Base-by-base conservation (phyloP, 2,888 invertebrate species). In the Hermaeophaga mercurialis region DNA sequence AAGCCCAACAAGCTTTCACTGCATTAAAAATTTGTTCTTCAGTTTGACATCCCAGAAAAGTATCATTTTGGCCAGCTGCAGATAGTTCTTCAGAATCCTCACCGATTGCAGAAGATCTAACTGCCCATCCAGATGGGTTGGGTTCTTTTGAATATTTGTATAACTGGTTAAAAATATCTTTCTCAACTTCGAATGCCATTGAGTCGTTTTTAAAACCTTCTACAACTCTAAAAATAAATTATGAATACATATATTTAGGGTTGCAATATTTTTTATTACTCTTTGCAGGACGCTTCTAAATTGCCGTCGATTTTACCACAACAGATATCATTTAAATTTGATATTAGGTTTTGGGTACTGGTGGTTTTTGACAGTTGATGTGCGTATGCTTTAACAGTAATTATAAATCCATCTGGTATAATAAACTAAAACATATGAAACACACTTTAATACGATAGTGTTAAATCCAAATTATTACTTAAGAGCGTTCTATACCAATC, bases 41-140 rank as follows among this genome's bases (percentile, higher is more conserved):
- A 1, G 80, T 81, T 28, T 73, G 73, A 48, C 90, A 84, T 0
- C 91, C 90, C 2, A 94, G 79, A 58, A 86, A 83, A 0, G 91
- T 91, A 57, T 87, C 86, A 77, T 93, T 90, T 78, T 94, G 93
- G 0, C 93, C 93, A 0, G 93, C 93, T 2, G 90, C 87, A 0
- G 91, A 92, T 8, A 89, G 78, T 44, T 89, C 89, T 56, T 86
- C 85, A 5, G 88, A 85, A 74, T 94, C 93, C 78, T 94, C 94
- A 3, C 88, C 88, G 36, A 89, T 82, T 9, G 88, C 91, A 62
- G 76, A 76, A 2, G 90, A 89, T 67, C 89, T 78, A 1, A 89
- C 86, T 0, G 89, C 88, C 73, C 85, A 86, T 38, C 79, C 78
- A 49, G 50, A 18, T 31, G 55, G 38, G 3, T 55, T 74, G 56